These are phyloP conservation scores for Ramazzottius varieornatus DNA, from an alignment of 2,888 invertebrate species.

Conservation along the genomic window DNA sequence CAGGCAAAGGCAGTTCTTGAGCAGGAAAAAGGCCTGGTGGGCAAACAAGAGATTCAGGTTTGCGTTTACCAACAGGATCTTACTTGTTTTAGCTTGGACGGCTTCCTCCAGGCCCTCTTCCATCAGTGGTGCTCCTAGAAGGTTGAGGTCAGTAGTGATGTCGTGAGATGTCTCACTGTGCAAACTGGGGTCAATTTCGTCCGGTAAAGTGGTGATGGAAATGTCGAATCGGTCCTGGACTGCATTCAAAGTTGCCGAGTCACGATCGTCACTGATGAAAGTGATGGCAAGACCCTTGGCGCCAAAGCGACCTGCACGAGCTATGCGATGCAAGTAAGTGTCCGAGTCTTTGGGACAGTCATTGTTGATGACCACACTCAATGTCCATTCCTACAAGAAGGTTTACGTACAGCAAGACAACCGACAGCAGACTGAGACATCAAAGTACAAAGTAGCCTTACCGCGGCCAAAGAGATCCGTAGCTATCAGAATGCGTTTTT, in stretches of 20 bases:
- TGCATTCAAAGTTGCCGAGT: neutral
- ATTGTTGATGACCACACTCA: neutral
- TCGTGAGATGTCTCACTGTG: no score
- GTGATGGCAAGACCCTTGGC: neutral
- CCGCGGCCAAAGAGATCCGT: neutral
- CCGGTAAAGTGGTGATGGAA: neutral
- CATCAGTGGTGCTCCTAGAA: no score
- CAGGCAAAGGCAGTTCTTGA: no score
- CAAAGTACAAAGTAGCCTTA: neutral
- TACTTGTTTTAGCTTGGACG: no score
- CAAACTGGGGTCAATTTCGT: neutral
- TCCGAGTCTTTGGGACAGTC: neutral
- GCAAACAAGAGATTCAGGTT: no score
- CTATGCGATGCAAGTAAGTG: neutral
- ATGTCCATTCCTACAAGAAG: neutral
- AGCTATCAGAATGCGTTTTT: neutral
- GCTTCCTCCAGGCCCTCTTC: no score
- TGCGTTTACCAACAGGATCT: no score
- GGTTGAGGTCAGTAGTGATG: no score
- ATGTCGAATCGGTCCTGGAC: neutral
- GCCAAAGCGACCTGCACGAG: neutral
- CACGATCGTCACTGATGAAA: neutral
- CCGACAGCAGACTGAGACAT: no score
- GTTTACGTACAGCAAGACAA: neutral
- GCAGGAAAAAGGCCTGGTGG: no score